Conservation (phyloP, 2,113 vertebrate species). For the Salvelinus fontinalis region DNA sequence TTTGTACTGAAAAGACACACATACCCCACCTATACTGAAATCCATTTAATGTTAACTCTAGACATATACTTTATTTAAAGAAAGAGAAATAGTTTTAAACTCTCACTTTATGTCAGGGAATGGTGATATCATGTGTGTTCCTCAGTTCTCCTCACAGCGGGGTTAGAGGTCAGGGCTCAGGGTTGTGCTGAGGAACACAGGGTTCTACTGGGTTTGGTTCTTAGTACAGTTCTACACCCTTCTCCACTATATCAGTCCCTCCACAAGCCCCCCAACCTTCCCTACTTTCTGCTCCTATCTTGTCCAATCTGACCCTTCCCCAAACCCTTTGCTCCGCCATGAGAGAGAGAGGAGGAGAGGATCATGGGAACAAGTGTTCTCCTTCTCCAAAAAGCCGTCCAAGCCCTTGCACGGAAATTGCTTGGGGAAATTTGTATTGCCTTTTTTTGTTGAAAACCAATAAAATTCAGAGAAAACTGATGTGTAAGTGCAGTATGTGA, state of each 20-base stretch:
- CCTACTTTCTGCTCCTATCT: not conserved
- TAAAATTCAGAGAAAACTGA: conserved; percentile 50
- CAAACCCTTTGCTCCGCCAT: not conserved
- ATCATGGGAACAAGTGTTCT: conserved; percentile 17
- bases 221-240: not conserved
- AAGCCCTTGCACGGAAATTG: conserved; percentile 45
- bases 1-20: conserved; percentile 22
- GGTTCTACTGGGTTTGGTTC: conserved; percentile 5
- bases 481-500: too few species aligned
- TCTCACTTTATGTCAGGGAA: not conserved
- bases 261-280: not conserved
- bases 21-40: conserved; percentile 34
- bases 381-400: conserved; percentile 54
- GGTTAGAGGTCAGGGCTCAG: not conserved
- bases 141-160: not conserved
- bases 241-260: not conserved
- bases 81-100: not conserved
- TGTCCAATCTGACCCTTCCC: conserved; percentile 38
- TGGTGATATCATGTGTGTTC: not conserved
- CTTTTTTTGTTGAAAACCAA: conserved; percentile 69
- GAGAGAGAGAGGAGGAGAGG: not conserved
- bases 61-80: conserved; percentile 9
- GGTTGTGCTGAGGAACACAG: not conserved
- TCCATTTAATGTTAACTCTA: conserved; percentile 33
- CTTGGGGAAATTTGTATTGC: conserved; percentile 62